Evolutionary conservation across 2,888 invertebrate species (phyloP).

Genomic region (Hyppa rectilinea): DNA sequence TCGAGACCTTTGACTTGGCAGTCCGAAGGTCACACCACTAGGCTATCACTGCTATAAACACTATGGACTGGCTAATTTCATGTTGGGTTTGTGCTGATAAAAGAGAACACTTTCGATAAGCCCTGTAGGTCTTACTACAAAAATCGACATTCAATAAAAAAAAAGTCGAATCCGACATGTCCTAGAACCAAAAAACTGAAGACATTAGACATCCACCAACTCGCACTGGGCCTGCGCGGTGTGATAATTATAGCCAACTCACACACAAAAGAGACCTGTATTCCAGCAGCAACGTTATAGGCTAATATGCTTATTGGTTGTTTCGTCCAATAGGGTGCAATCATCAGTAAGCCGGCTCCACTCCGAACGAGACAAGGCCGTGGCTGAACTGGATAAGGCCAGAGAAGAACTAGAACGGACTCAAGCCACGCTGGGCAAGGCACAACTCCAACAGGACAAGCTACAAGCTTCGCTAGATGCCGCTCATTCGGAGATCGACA

Average conservation of each 20-base stretch:
- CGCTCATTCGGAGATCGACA: conserved; percentile 97
- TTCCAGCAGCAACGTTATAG: too few species aligned
- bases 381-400: conserved; percentile 95
- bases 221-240: background rate
- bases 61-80: background rate
- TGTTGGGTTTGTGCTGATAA: background rate
- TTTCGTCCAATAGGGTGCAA: conserved; percentile 91
- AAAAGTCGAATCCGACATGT: too few species aligned
- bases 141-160: too few species aligned
- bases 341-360: conserved; percentile 95
- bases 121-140: background rate
- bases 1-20: too few species aligned
- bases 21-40: too few species aligned
- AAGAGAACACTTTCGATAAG: background rate
- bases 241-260: background rate
- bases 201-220: background rate
- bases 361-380: conserved; percentile 96
- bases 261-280: too few species aligned
- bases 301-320: background rate
- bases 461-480: conserved; percentile 96
- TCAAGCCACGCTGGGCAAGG: conserved; percentile 97
- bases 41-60: too few species aligned
- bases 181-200: background rate
- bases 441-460: conserved; percentile 97
- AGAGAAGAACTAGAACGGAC: conserved; percentile 97